A percentile compares a stretch with the other conserved stretches of the same genome.
phyloP scores from a whole-genome alignment of 2,797 vertebrate species.

The Urophycis tenuis region DNA sequence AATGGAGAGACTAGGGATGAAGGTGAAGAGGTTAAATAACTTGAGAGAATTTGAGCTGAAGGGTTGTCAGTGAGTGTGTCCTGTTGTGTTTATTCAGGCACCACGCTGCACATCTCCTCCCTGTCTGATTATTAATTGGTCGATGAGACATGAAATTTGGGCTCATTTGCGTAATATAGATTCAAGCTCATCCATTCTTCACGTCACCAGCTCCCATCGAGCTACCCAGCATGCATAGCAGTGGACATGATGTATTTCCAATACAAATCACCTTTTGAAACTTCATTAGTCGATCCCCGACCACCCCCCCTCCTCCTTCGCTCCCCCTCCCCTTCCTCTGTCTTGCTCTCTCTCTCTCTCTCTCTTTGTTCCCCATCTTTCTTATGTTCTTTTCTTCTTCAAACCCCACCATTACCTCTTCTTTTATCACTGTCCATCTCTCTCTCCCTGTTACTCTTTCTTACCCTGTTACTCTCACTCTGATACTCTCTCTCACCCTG shows the following conservation, averaged over 20 bases:
- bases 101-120: background rate
- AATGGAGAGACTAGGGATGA: slow-evolving; percentile 37
- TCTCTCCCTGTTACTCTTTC: no score
- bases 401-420: no score
- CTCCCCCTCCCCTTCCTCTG: no score
- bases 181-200: slow-evolving; percentile 7
- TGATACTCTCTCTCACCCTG: no score
- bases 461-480: no score
- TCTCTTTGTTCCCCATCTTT: background rate
- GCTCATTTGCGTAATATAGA: slow-evolving; percentile 8
- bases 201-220: background rate
- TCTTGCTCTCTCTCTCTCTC: background rate
- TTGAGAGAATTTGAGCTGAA: slow-evolving; percentile 30
- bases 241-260: background rate
- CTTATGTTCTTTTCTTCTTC: no score
- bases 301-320: background rate
- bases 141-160: slow-evolving; percentile 1
- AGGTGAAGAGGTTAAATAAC: slow-evolving; percentile 47
- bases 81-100: background rate
- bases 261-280: slow-evolving; percentile 5
- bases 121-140: background rate
- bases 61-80: background rate
- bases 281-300: slow-evolving; percentile 1
- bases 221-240: slow-evolving; percentile 4
- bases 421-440: no score